Percentiles rank a stretch among this genome's conserved stretches.
phyloP scores from a whole-genome alignment of 2,797 vertebrate genomes.

The Spea hammondii region DNA sequence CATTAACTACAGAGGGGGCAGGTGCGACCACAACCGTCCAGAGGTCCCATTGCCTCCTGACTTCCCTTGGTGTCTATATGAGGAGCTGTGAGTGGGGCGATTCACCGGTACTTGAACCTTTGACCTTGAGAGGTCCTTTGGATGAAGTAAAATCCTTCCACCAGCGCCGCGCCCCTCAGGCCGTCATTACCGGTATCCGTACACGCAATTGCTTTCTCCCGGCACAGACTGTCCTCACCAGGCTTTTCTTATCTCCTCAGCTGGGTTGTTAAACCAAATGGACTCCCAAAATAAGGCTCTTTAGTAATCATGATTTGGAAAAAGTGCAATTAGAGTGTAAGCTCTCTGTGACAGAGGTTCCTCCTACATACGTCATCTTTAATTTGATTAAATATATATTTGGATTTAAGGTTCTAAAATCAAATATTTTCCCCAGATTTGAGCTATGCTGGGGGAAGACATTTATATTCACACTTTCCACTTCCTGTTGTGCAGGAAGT shows the following conservation, averaged over 20 bases:
- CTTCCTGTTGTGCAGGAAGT: too few relatives aligned
- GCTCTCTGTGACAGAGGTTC: not conserved
- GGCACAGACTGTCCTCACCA: not conserved
- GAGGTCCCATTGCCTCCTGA: too few relatives aligned
- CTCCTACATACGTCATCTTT: not conserved
- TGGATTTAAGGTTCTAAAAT: too few relatives aligned
- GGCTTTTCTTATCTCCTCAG: not conserved
- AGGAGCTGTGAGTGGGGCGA: too few relatives aligned
- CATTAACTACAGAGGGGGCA: too few relatives aligned
- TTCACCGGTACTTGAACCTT: too few relatives aligned
- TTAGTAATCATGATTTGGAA: not conserved
- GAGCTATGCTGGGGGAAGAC: too few relatives aligned
- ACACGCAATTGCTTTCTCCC: not conserved
- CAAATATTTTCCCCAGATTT: too few relatives aligned
- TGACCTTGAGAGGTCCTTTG: too few relatives aligned
- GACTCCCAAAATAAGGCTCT: not conserved
- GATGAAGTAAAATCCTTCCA: not conserved
- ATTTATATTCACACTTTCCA: too few relatives aligned
- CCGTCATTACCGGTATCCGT: not conserved
- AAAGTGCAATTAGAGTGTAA: not conserved
- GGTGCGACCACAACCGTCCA: too few relatives aligned
- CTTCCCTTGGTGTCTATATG: too few relatives aligned
- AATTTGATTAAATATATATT: not conserved
- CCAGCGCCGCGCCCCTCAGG: not conserved
- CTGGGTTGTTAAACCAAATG: not conserved